These are phyloP conservation scores for Pogonophryne albipinna DNA, from an alignment of 2,797 vertebrate species.

Conservation along the genomic window DNA sequence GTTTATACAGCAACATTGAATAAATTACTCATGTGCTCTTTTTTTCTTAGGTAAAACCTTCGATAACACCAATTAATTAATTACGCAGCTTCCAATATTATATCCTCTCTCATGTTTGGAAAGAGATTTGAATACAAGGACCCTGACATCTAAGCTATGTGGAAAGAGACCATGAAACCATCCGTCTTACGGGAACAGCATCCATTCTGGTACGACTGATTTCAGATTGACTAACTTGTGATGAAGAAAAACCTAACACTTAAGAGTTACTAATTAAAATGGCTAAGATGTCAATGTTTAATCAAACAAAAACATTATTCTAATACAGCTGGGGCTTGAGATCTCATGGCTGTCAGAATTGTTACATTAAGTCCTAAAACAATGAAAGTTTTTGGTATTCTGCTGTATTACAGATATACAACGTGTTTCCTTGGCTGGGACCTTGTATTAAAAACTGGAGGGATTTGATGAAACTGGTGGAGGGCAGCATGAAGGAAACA, in stretches of 20 bases:
- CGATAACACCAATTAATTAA: constrained; percentile 33
- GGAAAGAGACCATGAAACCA: constrained; percentile 45
- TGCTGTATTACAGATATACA: constrained; percentile 47
- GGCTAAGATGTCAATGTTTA: too few relatives aligned
- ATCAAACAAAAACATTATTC: not conserved
- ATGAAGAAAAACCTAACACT: not conserved
- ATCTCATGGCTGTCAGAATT: not conserved
- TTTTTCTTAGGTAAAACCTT: constrained; percentile 72
- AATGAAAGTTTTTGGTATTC: not conserved
- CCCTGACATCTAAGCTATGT: constrained; percentile 53
- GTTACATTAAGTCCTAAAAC: not conserved
- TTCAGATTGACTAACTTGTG: not conserved
- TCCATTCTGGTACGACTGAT: constrained; percentile 62
- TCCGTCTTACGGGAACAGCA: constrained; percentile 55
- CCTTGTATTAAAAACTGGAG: constrained; percentile 55
- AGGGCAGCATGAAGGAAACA: not conserved
- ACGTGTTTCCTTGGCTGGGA: constrained; percentile 49
- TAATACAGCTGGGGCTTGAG: not conserved
- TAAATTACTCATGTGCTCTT: not conserved
- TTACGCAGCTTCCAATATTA: constrained; percentile 70
- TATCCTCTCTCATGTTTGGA: constrained; percentile 62
- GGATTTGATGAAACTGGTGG: constrained; percentile 19
- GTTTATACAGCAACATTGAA: not conserved
- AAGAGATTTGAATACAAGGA: constrained; percentile 68
- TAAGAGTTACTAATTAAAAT: not conserved